Conservation (phyloP, 2,888 invertebrate genomes). For the Epinotia ramella region DNA sequence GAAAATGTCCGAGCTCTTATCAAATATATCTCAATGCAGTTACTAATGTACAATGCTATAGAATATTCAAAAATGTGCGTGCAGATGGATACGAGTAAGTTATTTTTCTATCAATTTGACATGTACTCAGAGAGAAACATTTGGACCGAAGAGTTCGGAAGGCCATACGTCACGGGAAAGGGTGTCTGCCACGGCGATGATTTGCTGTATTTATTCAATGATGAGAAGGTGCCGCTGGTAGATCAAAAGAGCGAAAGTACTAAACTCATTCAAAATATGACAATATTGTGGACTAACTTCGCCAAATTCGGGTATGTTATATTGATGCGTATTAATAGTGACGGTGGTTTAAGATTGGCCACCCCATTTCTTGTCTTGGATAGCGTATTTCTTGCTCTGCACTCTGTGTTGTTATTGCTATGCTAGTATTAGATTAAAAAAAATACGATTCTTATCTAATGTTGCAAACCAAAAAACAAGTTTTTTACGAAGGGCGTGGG, state of each 20-base stretch:
- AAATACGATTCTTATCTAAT: no score
- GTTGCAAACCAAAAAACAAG: no score
- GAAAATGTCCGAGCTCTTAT: constrained; percentile 30
- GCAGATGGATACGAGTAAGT: constrained; percentile 35
- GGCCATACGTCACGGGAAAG: constrained; percentile 11
- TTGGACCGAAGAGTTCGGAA: constrained; percentile 11
- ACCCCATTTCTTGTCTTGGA: no score
- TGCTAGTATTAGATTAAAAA: no score
- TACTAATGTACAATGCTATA: constrained; percentile 37
- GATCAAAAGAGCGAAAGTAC: constrained; percentile 35
- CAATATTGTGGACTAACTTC: constrained; percentile 48
- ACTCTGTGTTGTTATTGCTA: no score
- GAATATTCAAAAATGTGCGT: constrained; percentile 37
- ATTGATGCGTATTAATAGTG: no score
- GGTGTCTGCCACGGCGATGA: constrained; percentile 47
- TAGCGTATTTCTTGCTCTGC: no score
- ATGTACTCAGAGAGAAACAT: constrained; percentile 47
- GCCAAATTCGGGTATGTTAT: constrained; percentile 48
- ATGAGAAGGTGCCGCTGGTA: constrained; percentile 11
- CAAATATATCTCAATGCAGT: constrained; percentile 30
- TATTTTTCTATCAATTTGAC: constrained; percentile 47
- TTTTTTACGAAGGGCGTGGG: no score
- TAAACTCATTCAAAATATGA: constrained; percentile 41
- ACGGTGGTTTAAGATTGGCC: no score
- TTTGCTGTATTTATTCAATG: constrained; percentile 45